Evolutionary conservation across 2,888 invertebrate genomes (phyloP).

Genomic region (Ischnura elegans): DNA sequence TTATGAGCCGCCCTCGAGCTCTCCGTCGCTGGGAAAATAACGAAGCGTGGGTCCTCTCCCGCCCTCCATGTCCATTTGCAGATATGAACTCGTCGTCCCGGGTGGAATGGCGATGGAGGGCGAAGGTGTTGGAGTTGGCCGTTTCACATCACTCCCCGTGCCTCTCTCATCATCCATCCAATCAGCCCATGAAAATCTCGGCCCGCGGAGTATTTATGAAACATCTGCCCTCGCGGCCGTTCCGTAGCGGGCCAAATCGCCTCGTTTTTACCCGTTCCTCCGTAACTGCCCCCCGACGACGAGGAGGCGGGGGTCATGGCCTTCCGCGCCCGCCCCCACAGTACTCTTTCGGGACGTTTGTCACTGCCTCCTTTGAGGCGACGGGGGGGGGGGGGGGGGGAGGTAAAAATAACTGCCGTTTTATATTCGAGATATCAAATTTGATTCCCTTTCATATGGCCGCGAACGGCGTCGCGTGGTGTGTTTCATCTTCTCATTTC

Average conservation of each 20-base stretch:
- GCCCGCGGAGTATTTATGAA: conserved; percentile 51
- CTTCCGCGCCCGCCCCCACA: not conserved
- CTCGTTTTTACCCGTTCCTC: conserved; percentile 29
- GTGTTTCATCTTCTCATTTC: conserved; percentile 17
- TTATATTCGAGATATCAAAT: conserved; percentile 47
- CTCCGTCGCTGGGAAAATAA: conserved; percentile 16
- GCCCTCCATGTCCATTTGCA: conserved; percentile 20
- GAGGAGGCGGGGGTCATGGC: no score
- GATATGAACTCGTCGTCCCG: not conserved
- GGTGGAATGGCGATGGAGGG: not conserved
- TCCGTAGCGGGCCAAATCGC: conserved; percentile 48
- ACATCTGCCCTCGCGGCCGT: conserved; percentile 53
- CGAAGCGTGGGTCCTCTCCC: not conserved
- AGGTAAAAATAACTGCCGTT: conserved; percentile 25
- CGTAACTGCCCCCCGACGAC: not conserved
- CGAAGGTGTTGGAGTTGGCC: not conserved
- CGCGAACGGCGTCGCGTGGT: conserved; percentile 36
- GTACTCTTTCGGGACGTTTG: not conserved
- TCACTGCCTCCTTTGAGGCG: not conserved
- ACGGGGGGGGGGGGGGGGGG: not conserved
- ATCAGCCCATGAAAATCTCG: conserved; percentile 60
- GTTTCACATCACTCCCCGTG: conserved; percentile 17
- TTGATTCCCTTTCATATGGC: conserved; percentile 47
- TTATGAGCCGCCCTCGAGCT: not conserved
- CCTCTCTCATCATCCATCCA: conserved; percentile 48